These are phyloP conservation scores for Artibeus lituratus DNA, from an alignment of 2,797 vertebrate genomes.

Conservation along the genomic window DNA sequence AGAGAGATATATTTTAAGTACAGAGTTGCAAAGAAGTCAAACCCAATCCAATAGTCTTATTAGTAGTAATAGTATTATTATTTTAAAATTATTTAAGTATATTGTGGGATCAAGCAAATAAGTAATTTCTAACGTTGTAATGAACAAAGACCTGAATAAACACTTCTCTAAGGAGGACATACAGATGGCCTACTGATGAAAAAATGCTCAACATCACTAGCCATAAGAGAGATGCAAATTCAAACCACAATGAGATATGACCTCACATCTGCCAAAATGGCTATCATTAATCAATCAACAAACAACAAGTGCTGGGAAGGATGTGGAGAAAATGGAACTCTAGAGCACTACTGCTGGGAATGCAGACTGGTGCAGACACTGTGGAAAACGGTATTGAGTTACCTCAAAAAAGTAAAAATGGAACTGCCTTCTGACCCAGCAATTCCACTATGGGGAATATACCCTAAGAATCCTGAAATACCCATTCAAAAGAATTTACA, in stretches of 20 bases:
- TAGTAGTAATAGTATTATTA: background rate
- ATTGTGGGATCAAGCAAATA: background rate
- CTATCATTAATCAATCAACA: background rate
- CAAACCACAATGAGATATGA: background rate
- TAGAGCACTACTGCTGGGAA: background rate
- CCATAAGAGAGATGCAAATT: background rate
- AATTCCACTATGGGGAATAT: background rate
- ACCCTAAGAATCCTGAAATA: background rate
- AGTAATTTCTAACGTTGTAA: background rate
- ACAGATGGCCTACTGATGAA: background rate
- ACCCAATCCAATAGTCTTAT: background rate
- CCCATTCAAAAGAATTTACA: background rate
- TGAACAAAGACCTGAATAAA: background rate
- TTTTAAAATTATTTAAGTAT: background rate
- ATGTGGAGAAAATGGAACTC: background rate
- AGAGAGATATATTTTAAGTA: background rate
- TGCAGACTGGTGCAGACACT: background rate
- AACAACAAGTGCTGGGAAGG: background rate
- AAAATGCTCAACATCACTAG: background rate
- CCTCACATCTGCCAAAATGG: background rate
- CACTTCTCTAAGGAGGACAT: background rate
- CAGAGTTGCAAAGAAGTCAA: background rate
- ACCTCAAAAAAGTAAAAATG: background rate
- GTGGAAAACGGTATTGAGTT: background rate
- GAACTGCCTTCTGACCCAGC: background rate